Conservation (phyloP, 2,113 vertebrate genomes). For the Pelobates fuscus region DNA sequence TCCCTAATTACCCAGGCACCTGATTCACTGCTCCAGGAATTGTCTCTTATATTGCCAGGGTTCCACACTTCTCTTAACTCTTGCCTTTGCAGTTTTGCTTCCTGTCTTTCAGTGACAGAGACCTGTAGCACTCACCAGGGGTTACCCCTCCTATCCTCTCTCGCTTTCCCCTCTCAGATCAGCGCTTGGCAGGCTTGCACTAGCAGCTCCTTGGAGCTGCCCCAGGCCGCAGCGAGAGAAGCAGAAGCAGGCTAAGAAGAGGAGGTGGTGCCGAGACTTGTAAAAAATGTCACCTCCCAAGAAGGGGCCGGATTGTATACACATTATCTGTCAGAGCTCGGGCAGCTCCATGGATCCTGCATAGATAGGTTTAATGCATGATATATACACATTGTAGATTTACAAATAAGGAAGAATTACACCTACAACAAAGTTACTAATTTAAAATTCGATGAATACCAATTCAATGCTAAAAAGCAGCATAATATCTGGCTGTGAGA, state of each 20-base stretch:
- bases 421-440: no score
- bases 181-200: conserved; percentile 5
- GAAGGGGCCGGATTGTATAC: conserved; percentile 17
- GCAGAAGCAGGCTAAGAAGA: conserved; percentile 22
- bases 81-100: conserved; percentile 2
- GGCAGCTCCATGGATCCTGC: background rate
- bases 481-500: no score
- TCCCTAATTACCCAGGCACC: background rate
- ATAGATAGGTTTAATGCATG: background rate
- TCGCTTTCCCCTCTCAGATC: background rate
- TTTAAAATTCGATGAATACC: no score
- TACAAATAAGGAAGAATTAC: no score
- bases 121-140: conserved; percentile 27
- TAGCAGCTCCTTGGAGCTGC: conserved; percentile 25
- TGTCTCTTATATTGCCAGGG: background rate
- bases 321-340: conserved; percentile 31
- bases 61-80: background rate
- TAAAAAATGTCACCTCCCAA: conserved; percentile 39
- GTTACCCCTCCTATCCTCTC: background rate
- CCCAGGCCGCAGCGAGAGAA: conserved; percentile 30
- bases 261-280: conserved; percentile 27
- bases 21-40: background rate
- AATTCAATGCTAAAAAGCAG: no score
- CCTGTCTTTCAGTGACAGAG: conserved; percentile 9
- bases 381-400: no score